Base-by-base conservation (phyloP, 2,113 vertebrate genomes). In the Apteryx mantelli region DNA sequence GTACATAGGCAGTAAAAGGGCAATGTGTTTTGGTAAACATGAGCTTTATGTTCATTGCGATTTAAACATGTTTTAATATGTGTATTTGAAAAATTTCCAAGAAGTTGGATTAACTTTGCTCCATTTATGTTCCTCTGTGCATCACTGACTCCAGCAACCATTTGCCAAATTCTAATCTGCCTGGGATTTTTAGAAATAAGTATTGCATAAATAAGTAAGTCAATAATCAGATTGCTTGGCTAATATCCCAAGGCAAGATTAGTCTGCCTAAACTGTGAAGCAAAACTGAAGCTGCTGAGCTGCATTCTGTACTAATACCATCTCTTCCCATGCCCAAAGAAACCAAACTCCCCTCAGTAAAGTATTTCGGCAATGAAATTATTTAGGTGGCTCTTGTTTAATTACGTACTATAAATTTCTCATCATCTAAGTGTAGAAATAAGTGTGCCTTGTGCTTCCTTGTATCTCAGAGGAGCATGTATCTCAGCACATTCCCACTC, bases 111-210 rank as follows among this genome's bases (percentile, higher is more conserved):
- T 94, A 65, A 91, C 82, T 82, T 86, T 65, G 42, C 63, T 89
- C 42, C 8, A 4, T 82, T 95, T 91, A n/a, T 84, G 89, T 91
- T 69, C 73, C 58, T 88, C 38, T 30, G 18, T 55, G 82, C 85
- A 95, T 85, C 85, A 9, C 74, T 96, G 77, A 68, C 48, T 94
- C 61, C 24, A 48, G 78, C 70, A 85, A 58, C 63, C 66, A 34
- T 69, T 38, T 86, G 91, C 91, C 91, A 96, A 85, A 73, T 87
- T 85, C 79, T 91, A 76, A 82, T 89, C 94, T 95, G 84, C 66
- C 28, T 65, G 48, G 82, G 87, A 91, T 89, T 94, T 89, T 80
- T 21, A 60, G 80, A 77, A 81, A 34, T 30, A 92, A 87, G 66
- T 61, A 79, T 48, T 87, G 88, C 91, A 82, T 89, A 92, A 96